Conservation (phyloP, 2,888 invertebrate genomes). For the Nomada hirtipes region DNA sequence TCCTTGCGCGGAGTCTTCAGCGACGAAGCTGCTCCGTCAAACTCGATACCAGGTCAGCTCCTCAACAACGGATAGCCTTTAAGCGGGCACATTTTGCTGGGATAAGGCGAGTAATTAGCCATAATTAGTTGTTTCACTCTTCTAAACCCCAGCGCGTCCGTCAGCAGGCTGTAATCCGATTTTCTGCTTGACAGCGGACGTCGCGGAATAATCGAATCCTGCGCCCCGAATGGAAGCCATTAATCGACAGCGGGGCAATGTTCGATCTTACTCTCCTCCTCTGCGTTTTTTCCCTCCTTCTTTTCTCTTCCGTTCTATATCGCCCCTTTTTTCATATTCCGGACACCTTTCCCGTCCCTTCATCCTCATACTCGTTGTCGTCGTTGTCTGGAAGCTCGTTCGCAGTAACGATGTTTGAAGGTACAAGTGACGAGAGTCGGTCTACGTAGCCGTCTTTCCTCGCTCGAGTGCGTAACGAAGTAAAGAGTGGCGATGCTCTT, state of each 20-base stretch:
- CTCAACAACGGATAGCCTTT: conserved; percentile 24
- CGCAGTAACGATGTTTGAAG: conserved; percentile 26
- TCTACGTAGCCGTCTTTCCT: conserved; percentile 11
- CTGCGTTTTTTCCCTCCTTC: neutral
- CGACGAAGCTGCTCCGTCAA: neutral
- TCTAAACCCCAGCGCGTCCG: conserved; percentile 49
- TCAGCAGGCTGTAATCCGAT: conserved; percentile 61
- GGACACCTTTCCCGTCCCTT: neutral
- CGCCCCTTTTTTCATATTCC: neutral
- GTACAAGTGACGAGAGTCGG: conserved; percentile 9
- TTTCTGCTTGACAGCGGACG: conserved; percentile 51
- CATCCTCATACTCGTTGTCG: neutral
- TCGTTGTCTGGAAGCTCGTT: conserved; percentile 30
- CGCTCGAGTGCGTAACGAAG: conserved; percentile 34
- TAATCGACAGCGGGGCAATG: conserved; percentile 40
- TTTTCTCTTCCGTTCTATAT: neutral
- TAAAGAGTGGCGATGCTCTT: conserved; percentile 20
- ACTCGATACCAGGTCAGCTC: conserved; percentile 1
- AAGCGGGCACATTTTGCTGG: conserved; percentile 28
- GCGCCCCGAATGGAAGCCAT: conserved; percentile 45
- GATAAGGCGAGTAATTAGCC: conserved; percentile 66
- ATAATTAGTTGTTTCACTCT: conserved; percentile 66
- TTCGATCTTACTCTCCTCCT: conserved; percentile 20
- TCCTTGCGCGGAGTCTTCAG: neutral
- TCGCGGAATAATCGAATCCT: conserved; percentile 57